Evolutionary conservation across 2,113 vertebrate genomes (phyloP).

Genomic region (Desmodus rotundus): DNA sequence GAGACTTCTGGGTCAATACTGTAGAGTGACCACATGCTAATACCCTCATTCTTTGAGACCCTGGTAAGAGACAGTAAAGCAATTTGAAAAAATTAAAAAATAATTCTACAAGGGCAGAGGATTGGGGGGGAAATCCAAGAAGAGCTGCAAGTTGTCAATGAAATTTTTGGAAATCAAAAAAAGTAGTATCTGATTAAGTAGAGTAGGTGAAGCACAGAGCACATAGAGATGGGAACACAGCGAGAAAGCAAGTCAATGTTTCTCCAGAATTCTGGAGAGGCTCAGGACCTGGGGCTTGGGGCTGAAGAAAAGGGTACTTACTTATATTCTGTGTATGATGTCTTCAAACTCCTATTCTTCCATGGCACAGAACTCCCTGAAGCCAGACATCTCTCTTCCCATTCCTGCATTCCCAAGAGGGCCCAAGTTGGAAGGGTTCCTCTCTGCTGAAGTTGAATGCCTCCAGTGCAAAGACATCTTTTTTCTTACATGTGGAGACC

Average conservation of each 20-base stretch:
- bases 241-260: neutral
- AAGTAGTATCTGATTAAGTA: neutral
- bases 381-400: neutral
- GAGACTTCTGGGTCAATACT: neutral
- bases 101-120: neutral
- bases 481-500: neutral
- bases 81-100: neutral
- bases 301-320: neutral
- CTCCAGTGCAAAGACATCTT: neutral
- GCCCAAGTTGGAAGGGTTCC: neutral
- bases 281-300: neutral
- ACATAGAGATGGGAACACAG: neutral
- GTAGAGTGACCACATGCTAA: neutral
- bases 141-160: neutral
- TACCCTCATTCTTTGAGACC: neutral
- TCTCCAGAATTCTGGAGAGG: neutral
- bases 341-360: neutral
- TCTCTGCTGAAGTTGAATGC: neutral
- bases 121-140: neutral
- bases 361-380: neutral
- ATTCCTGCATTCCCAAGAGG: neutral
- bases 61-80: neutral
- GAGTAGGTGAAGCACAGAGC: neutral
- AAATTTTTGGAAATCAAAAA: neutral
- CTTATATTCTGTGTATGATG: neutral